Evolutionary conservation across 2,113 vertebrate genomes (phyloP), one percentile per base, ranked within the genome.

Genomic region (Fregata magnificens): DNA sequence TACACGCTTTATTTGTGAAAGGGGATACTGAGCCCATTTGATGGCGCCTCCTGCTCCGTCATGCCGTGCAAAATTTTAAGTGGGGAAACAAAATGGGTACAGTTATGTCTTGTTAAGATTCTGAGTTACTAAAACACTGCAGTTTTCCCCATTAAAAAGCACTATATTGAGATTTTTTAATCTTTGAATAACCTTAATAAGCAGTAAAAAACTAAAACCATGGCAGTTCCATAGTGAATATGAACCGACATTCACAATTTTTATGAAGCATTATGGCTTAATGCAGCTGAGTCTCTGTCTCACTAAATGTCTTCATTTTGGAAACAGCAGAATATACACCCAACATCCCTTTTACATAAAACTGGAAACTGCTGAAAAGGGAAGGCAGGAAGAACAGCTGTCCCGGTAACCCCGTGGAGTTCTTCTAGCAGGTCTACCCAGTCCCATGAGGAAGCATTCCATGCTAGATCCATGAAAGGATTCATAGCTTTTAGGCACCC

Each of bases 1-100:
- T 98, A 98, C 98, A 99, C 97, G 97, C 98, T 98, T 97, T 88
- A 95, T 98, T 98, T 98, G 97, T 98, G 97, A 98, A 97, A 97
- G 92, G 88, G 96, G 97, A 97, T 97, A 97, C 96, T 98, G 98
- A 98, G 93, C 97, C 97, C 96, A 95, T 98, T 98, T 96, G 95
- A 98, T 96, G 97, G 97, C n/a, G 71, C 67, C 98, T 98, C 97
- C 97, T 96, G 96, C 96, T 95, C 95, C 24, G 38, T 96, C 86
- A 95, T 70, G 97, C 97, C 1, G 34, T 94, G 93, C 94, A 95
- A 97, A 97, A 96, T 98, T 97, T 49, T 96, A 95, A 97, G 95
- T 79, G 91, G 88, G 94, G 92, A 90, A 95, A 92, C 79, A 97
- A 97, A 97, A 97, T 92, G 77, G 92, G 93, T 74, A 91, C 81